Base-by-base conservation (phyloP, 2,888 invertebrate species). In the Blomia tropicalis region DNA sequence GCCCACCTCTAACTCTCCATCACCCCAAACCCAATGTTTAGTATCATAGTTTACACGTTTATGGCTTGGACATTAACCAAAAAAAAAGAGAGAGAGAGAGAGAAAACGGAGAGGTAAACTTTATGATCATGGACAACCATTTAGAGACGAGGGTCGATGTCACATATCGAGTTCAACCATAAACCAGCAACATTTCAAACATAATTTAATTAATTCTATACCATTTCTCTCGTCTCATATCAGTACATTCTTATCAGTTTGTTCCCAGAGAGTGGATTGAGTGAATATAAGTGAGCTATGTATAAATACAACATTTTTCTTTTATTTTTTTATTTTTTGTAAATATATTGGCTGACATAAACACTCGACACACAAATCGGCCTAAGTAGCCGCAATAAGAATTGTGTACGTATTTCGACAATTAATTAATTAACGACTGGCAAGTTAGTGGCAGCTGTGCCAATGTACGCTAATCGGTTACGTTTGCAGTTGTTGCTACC, bases 361-460 rank as follows among this genome's bases (percentile, higher is more conserved):
- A n/a, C n/a, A n/a, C n/a, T n/a, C n/a, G 51, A 14, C 51, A 47
- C 51, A 47, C 11, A 19, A 7, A 47, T 11, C n/a, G 51, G 51
- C 51, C 7, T 47, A 47, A 47, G 51, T 47, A 47, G 51, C 51
- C 7, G 51, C n/a, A 47, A 47, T 47, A 47, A 47, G 51, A n/a
- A 47, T 47, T 47, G 51, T 47, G 7, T n/a, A 47, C 51, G n/a
- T n/a, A 11, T 11, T 47, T 47, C 23, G 51, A n/a, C 51, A 47
- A 47, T 47, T 47, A 47, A 47, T 47, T 47, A 7, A 47, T 47
- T 47, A 47, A 47, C 51, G 51, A 47, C 51, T 47, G n/a, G 7
- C n/a, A 47, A 14, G 41, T 14, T 14, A 14, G 41, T 17, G 41
- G n/a, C 41, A 41, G 41, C 41, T 41, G 41, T n/a, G n/a, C n/a